Conservation (phyloP, 2,797 vertebrate species). For the Telmatherina bonti region DNA sequence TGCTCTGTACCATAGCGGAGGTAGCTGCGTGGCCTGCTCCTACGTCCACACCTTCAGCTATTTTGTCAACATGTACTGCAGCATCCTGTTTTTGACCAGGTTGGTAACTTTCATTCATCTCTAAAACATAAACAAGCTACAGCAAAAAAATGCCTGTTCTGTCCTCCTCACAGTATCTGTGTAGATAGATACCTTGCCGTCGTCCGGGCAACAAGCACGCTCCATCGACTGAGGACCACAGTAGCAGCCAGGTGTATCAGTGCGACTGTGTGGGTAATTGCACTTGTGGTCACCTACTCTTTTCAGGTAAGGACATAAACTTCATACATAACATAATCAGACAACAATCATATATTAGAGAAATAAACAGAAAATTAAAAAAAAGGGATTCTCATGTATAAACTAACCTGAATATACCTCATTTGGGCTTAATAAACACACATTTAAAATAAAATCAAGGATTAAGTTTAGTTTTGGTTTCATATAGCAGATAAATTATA, state of each 20-base stretch:
- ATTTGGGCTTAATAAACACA: too few species aligned
- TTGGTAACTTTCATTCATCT: conserved; percentile 15
- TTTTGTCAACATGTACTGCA: conserved; percentile 98
- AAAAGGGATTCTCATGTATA: not conserved
- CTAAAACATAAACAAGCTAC: too few species aligned
- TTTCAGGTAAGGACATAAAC: conserved; percentile 75
- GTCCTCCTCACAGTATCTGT: conserved; percentile 84
- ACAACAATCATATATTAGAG: not conserved
- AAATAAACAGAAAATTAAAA: not conserved
- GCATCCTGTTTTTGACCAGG: conserved; percentile 93
- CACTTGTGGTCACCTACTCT: conserved; percentile 91
- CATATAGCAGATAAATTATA: too few species aligned
- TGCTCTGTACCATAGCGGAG: conserved; percentile 88
- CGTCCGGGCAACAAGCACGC: conserved; percentile 85
- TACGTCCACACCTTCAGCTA: conserved; percentile 93
- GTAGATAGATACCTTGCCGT: conserved; percentile 95
- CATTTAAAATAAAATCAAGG: too few species aligned
- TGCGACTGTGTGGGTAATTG: conserved; percentile 88
- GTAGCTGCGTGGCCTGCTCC: conserved; percentile 85
- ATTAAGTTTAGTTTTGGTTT: too few species aligned
- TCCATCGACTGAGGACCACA: conserved; percentile 88
- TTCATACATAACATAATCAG: conserved; percentile 1
- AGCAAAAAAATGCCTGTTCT: not conserved
- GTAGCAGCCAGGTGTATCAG: conserved; percentile 87
- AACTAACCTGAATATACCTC: too few species aligned